A percentile compares a stretch with the other conserved stretches of the same genome.
phyloP scores from a whole-genome alignment of 2,797 vertebrate species.

The Octomys mimax region DNA sequence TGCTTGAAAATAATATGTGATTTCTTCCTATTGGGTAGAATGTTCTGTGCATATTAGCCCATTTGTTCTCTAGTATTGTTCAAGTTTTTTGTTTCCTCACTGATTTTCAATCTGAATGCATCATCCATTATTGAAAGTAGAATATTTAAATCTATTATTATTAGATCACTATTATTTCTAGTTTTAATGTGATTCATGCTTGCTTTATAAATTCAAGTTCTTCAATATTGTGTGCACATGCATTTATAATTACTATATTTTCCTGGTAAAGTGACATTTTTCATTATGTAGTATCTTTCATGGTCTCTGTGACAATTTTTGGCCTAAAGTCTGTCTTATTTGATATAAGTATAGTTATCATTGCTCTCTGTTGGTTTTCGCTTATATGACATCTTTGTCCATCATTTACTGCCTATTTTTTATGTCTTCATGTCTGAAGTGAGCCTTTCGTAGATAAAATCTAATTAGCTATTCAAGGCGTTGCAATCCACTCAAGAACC shows the following conservation, averaged over 20 bases:
- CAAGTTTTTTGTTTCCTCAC: neutral
- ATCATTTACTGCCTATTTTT: neutral
- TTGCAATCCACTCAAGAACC: neutral
- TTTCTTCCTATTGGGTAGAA: neutral
- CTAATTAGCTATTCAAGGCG: neutral
- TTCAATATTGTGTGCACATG: neutral
- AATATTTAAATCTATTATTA: neutral
- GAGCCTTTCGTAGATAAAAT: neutral
- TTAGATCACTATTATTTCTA: neutral
- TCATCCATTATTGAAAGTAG: neutral
- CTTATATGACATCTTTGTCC: neutral
- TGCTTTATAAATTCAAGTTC: neutral
- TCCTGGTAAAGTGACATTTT: neutral
- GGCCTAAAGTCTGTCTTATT: neutral
- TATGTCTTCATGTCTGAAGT: neutral
- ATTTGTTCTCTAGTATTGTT: neutral
- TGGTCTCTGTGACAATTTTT: neutral
- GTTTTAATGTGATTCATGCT: neutral
- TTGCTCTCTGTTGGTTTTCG: neutral
- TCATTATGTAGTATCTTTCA: neutral
- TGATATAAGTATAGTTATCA: neutral
- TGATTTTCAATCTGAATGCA: neutral
- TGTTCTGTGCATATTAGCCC: neutral
- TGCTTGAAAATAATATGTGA: neutral
- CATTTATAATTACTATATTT: neutral